phyloP scores from a whole-genome alignment of 1,140 invertebrate species.

The Xylocopa sonorina region DNA sequence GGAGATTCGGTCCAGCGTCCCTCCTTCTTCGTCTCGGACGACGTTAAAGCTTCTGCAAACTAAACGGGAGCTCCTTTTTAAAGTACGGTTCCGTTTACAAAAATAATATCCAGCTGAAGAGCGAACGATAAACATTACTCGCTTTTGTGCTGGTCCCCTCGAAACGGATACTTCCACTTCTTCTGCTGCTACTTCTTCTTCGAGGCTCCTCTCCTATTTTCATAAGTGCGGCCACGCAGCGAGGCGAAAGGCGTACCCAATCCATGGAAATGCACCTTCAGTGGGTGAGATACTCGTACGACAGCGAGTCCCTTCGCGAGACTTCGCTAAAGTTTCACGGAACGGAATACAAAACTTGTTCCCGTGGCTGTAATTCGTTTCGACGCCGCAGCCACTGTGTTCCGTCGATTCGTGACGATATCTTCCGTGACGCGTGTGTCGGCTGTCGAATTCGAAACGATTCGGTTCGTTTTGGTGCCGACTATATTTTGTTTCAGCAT shows the following conservation, averaged over 20 bases:
- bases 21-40: too few relatives aligned
- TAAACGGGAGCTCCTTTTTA: neutral
- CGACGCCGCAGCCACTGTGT: neutral
- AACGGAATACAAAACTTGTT: slow-evolving; percentile 18
- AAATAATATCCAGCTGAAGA: neutral
- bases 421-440: slow-evolving; percentile 5
- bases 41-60: neutral
- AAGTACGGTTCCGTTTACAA: neutral
- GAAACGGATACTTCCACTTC: slow-evolving; percentile 12
- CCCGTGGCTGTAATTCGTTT: slow-evolving; percentile 8
- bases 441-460: neutral
- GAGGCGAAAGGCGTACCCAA: slow-evolving; percentile 32
- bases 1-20: neutral
- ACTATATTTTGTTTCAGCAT: too few relatives aligned
- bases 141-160: slow-evolving; percentile 6
- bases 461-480: too few relatives aligned
- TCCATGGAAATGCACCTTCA: slow-evolving; percentile 45
- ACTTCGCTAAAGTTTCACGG: slow-evolving; percentile 29
- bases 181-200: neutral
- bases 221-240: slow-evolving; percentile 13
- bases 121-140: slow-evolving; percentile 43
- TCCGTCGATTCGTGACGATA: neutral
- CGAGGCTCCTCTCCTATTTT: neutral
- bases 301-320: slow-evolving; percentile 27
- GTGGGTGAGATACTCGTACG: slow-evolving; percentile 54